Percentiles rank a stretch among this genome's conserved stretches.
These are phyloP conservation scores for Dynastes maya DNA, from an alignment of 2,888 invertebrate genomes.

Conservation along the genomic window DNA sequence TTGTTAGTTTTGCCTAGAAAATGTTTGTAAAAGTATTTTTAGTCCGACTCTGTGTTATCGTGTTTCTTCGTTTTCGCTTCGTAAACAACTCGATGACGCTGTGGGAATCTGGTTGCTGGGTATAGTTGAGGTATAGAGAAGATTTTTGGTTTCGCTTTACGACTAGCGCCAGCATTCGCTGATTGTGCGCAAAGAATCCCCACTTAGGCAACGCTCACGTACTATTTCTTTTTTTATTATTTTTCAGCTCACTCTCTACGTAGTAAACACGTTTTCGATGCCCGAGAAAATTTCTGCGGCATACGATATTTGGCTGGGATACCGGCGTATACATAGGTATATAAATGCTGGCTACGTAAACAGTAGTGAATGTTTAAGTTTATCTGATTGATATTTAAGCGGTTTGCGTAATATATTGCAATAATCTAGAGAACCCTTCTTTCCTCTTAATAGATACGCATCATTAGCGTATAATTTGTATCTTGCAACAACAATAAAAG, in stretches of 20 bases:
- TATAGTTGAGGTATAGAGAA: constrained; percentile 19
- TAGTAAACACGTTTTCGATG: constrained; percentile 43
- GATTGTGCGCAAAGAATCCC: constrained; percentile 44
- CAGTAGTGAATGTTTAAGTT: constrained; percentile 31
- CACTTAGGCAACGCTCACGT: constrained; percentile 29
- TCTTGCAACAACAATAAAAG: no score
- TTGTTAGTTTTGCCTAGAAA: no score
- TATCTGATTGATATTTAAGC: constrained; percentile 40
- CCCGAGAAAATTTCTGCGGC: constrained; percentile 37
- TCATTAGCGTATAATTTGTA: no score
- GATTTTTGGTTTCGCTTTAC: constrained; percentile 47
- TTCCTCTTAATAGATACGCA: no score
- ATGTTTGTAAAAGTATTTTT: no score
- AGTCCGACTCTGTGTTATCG: constrained; percentile 37
- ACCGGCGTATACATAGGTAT: background rate
- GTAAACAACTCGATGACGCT: constrained; percentile 54
- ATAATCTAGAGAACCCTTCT: no score
- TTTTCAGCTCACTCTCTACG: constrained; percentile 36
- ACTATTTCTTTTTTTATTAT: constrained; percentile 34
- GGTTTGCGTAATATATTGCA: constrained; percentile 21
- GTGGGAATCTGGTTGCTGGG: constrained; percentile 49
- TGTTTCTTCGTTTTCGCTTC: constrained; percentile 49
- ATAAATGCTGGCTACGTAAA: constrained; percentile 20
- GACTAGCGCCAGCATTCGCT: constrained; percentile 46
- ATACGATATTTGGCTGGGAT: constrained; percentile 6